Evolutionary conservation across 2,113 vertebrate genomes (phyloP).

Genomic region (Blennius ocellaris): DNA sequence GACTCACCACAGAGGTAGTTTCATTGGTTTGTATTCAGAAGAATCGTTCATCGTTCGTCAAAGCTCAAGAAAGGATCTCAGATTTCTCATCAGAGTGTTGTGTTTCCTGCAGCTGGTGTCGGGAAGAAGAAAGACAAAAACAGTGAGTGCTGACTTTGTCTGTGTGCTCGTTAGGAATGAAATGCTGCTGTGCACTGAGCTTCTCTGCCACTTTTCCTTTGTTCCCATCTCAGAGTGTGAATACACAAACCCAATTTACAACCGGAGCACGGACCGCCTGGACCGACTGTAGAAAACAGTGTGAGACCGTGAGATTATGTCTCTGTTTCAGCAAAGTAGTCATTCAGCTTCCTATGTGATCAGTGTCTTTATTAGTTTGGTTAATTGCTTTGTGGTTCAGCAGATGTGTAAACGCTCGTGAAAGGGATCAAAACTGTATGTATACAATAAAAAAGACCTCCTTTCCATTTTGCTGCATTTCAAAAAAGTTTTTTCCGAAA

Average conservation of each 20-base stretch:
- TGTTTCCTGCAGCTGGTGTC: conserved; percentile 5
- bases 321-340: neutral
- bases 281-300: conserved; percentile 35
- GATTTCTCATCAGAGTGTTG: neutral
- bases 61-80: neutral
- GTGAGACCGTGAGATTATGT: neutral
- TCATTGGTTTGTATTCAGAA: neutral
- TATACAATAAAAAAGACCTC: no score
- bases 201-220: neutral
- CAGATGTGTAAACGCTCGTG: no score
- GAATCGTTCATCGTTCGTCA: neutral
- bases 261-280: conserved; percentile 40
- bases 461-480: no score
- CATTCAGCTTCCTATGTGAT: no score
- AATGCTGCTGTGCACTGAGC: conserved; percentile 1
- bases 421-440: no score
- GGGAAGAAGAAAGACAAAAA: conserved; percentile 45
- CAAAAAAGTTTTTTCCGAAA: no score
- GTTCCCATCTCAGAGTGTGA: conserved; percentile 54
- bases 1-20: conserved; percentile 38
- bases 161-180: neutral
- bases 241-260: conserved; percentile 79
- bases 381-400: no score
- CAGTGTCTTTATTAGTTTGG: no score
- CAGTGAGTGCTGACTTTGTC: conserved; percentile 52